phyloP scores from a whole-genome alignment of 2,888 invertebrate species.

The Enchytraeus crypticus region DNA sequence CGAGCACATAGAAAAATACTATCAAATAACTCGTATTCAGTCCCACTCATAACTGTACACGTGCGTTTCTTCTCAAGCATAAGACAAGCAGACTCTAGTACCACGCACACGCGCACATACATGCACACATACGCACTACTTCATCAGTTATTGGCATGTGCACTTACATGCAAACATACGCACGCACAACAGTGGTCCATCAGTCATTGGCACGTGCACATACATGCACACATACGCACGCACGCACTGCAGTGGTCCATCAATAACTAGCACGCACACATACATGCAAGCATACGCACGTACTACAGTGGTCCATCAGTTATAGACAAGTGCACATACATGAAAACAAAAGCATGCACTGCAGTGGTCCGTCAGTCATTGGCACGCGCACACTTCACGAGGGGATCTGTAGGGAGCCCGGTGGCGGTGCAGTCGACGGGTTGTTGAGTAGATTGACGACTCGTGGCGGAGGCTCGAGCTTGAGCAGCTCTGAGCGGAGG shows the following conservation, averaged over 20 bases:
- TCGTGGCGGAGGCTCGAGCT: conserved; percentile 28
- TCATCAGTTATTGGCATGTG: neutral
- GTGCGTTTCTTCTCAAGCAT: too few relatives aligned
- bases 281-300: neutral
- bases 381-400: neutral
- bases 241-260: neutral
- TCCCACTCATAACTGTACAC: too few relatives aligned
- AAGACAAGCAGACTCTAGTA: too few relatives aligned
- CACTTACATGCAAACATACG: too few relatives aligned
- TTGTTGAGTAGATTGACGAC: conserved; percentile 16
- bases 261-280: neutral
- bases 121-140: neutral
- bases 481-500: conserved; percentile 29
- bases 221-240: neutral
- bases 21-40: too few relatives aligned
- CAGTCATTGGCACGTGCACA: neutral
- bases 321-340: neutral
- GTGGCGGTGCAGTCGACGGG: neutral
- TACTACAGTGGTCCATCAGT: neutral
- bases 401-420: too few relatives aligned
- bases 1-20: too few relatives aligned
- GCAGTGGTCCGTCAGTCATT: neutral
- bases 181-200: neutral
- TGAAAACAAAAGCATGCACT: neutral
- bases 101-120: neutral